Evolutionary conservation across 2,113 vertebrate genomes (phyloP).

Genomic region (Nothocercus julius): DNA sequence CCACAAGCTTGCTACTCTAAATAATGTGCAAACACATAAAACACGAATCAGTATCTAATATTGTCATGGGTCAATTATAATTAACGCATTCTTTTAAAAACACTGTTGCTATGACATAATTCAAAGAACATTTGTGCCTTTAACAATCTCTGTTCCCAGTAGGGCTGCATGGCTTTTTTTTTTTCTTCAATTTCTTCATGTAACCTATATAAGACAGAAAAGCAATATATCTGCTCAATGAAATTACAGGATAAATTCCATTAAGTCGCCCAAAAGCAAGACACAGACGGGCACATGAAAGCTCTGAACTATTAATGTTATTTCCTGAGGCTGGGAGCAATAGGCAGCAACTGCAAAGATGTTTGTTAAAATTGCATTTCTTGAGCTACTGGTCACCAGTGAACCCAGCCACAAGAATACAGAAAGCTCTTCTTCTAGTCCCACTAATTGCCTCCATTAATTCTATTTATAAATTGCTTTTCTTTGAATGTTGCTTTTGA

Average conservation of each 20-base stretch:
- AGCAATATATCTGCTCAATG: background rate
- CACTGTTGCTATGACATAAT: background rate
- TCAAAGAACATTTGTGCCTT: background rate
- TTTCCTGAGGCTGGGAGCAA: background rate
- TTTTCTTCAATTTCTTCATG: background rate
- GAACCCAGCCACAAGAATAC: background rate
- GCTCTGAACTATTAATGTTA: background rate
- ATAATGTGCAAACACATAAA: background rate
- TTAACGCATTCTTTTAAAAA: background rate
- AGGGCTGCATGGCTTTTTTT: background rate
- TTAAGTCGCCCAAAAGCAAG: conserved; percentile 4
- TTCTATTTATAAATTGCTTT: background rate
- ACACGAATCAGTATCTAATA: background rate
- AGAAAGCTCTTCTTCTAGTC: background rate
- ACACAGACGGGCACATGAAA: background rate
- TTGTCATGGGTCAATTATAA: background rate
- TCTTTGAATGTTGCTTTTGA: background rate
- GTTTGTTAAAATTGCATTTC: background rate
- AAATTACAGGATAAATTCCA: conserved; percentile 1
- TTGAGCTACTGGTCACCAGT: background rate
- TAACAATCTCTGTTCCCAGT: background rate
- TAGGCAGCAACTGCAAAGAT: background rate
- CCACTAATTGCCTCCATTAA: background rate
- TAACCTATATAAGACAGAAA: background rate
- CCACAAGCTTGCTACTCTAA: background rate